These are phyloP conservation scores for Cordilura impudica DNA, from an alignment of 2,888 invertebrate species.

Conservation along the genomic window DNA sequence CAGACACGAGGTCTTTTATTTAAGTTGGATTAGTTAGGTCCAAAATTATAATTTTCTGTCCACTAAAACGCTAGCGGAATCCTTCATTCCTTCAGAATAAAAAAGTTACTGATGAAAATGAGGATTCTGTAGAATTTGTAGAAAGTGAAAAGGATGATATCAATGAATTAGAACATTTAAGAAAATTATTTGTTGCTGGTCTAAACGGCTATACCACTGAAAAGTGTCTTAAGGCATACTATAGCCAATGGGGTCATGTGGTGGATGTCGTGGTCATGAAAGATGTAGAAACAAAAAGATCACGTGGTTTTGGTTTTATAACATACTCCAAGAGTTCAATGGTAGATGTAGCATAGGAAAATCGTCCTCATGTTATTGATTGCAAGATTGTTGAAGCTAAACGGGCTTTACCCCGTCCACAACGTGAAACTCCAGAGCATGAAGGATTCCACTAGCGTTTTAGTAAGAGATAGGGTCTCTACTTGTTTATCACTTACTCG, in stretches of 20 bases:
- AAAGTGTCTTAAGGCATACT: conserved; percentile 92
- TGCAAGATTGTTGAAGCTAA: too few relatives aligned
- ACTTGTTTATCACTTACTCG: too few relatives aligned
- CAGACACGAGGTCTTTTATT: too few relatives aligned
- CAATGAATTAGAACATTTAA: conserved; percentile 83
- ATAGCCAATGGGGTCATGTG: conserved; percentile 97
- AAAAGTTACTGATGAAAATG: background rate
- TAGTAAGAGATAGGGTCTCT: too few relatives aligned
- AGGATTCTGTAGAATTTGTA: conserved; percentile 20
- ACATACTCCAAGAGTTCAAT: conserved; percentile 94
- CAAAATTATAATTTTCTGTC: too few relatives aligned
- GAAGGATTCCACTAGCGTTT: too few relatives aligned
- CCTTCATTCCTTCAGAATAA: too few relatives aligned
- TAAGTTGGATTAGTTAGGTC: too few relatives aligned
- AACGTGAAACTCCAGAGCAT: too few relatives aligned
- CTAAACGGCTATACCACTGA: conserved; percentile 95
- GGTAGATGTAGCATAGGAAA: conserved; percentile 96
- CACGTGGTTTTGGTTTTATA: conserved; percentile 98
- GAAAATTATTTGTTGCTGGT: conserved; percentile 98
- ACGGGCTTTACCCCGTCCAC: too few relatives aligned
- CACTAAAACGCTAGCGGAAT: too few relatives aligned
- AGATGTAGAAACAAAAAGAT: conserved; percentile 94
- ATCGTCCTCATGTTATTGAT: conserved; percentile 94
- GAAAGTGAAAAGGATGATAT: conserved; percentile 69
- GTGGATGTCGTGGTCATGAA: conserved; percentile 98